Percentiles rank a stretch among this genome's conserved stretches.
Conservation (phyloP, 2,113 vertebrate genomes). For the Glaucidium brasilianum region DNA sequence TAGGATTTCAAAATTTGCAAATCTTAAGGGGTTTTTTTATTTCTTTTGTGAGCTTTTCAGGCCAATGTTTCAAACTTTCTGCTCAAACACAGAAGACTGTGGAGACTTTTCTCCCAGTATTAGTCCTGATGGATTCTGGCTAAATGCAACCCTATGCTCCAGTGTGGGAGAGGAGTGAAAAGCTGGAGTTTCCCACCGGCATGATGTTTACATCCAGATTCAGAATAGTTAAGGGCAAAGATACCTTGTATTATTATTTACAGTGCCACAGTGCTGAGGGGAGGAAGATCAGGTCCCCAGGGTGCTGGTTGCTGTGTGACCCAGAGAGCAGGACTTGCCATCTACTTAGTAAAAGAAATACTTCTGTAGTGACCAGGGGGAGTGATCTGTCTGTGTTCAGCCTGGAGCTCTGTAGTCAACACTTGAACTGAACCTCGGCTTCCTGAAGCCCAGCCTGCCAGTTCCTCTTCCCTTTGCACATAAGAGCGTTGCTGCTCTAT, state of each 20-base stretch:
- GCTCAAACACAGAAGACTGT: background rate
- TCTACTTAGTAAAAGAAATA: background rate
- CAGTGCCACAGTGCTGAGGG: background rate
- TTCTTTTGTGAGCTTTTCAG: background rate
- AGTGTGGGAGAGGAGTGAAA: background rate
- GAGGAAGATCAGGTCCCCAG: background rate
- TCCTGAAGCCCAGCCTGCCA: background rate
- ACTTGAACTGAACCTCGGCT: background rate
- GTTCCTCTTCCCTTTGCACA: background rate
- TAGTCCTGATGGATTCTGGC: background rate
- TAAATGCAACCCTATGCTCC: background rate
- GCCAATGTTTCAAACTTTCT: background rate
- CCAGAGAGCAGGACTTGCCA: background rate
- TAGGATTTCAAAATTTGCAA: background rate
- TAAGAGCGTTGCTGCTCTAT: background rate
- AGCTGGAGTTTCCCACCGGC: background rate
- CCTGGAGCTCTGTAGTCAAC: background rate
- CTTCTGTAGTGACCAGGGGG: rapidly evolving
- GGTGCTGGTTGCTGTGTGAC: background rate
- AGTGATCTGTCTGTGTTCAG: background rate
- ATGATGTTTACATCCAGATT: background rate
- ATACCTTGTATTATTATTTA: background rate
- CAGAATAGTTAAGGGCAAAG: background rate
- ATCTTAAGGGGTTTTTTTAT: background rate
- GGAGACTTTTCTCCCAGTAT: background rate